A percentile compares a stretch with the other conserved stretches of the same genome.
Evolutionary conservation across 2,797 vertebrate genomes (phyloP).

Genomic region (Corythornis leucogaster): DNA sequence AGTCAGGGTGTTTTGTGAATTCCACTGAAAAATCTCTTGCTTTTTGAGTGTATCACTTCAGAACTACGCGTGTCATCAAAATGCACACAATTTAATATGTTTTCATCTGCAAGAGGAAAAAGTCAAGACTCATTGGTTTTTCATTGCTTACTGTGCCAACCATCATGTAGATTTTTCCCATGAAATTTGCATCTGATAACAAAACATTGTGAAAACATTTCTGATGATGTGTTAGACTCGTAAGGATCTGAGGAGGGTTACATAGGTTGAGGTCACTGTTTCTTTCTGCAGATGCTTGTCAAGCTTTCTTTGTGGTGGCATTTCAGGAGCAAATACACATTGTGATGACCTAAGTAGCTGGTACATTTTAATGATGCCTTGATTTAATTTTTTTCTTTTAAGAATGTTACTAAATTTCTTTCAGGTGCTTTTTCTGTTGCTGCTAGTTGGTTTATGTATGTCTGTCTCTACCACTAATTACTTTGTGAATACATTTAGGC

Average conservation of each 20-base stretch:
- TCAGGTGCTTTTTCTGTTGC: background rate
- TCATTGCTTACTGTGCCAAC: background rate
- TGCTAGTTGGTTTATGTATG: background rate
- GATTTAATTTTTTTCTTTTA: background rate
- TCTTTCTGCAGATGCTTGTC: background rate
- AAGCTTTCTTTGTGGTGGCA: background rate
- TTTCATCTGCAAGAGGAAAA: background rate
- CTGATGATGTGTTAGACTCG: background rate
- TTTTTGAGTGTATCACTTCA: background rate
- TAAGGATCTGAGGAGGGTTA: background rate
- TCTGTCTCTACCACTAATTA: background rate
- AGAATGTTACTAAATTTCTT: background rate
- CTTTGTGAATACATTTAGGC: background rate
- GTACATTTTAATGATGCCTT: background rate
- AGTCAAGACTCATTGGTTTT: background rate
- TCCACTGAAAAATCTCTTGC: fast-evolving
- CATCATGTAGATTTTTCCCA: background rate
- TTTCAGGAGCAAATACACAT: background rate
- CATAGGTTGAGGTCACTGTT: background rate
- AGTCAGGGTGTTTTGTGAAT: background rate
- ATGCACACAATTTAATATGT: background rate
- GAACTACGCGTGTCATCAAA: background rate
- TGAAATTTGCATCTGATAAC: background rate
- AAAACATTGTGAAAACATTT: background rate
- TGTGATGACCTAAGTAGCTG: background rate